Evolutionary conservation across 2,888 invertebrate species (phyloP), one percentile per base, ranked within the genome.

Genomic region (Agrypnus murinus): DNA sequence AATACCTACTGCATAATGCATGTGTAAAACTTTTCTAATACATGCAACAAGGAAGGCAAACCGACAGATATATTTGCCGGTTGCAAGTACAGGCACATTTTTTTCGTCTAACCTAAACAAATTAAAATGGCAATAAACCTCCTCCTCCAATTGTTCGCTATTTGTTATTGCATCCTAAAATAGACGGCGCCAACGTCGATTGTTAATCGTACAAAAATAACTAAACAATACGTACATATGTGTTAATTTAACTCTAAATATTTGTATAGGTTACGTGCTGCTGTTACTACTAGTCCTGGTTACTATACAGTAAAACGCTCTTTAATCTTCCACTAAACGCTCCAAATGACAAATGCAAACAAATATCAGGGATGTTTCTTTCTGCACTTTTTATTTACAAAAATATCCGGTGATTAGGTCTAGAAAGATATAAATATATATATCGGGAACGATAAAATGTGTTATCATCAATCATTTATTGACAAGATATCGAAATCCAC

Each of bases 131-230:
- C 69, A 69, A 69, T 64, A 64, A 69, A 69, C 69, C 58, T 69
- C 59, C 58, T 69, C 59, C 50, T 62, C 31, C 55, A 48, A 53
- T 64, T 64, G 64, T 64, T 53, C 17, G 57, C 73, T 77, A 77
- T 77, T 78, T 78, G 77, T 77, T 76, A 74, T 77, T 74, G 78
- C 74, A 71, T 55, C 77, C 77, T 75, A 74, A 79, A 77, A 78
- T 79, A 78, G 69, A 74, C 74, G 79, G 79, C 79, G 79, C 78
- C 79, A 70, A 62, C 43, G 74, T 57, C 60, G 72, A 76, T 77
- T 76, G 76, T 79, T 78, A 75, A 77, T 76, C 75, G 71, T 72
- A 57, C 57, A 62, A 66, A 70, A 70, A 70, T 66, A 65, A 57
- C 70, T 55, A 65, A 70, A 70, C 70, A 70, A 70, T 65, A 62